Conservation (phyloP, 2,113 vertebrate species). For the Micromys minutus region DNA sequence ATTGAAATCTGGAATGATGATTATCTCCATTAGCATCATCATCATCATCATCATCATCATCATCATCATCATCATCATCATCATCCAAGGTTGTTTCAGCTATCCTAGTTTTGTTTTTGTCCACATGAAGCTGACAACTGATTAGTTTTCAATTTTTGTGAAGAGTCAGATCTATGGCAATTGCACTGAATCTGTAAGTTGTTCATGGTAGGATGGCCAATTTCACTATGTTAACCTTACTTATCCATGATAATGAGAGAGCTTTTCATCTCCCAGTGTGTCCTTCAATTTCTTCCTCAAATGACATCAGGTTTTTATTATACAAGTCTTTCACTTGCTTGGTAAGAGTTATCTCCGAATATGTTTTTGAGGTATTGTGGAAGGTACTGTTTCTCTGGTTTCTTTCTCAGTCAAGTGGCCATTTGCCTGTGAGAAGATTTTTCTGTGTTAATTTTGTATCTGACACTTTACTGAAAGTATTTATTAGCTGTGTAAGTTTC, state of each 20-base stretch:
- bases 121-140: neutral
- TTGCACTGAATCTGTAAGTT: neutral
- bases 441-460: neutral
- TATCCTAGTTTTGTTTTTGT: neutral
- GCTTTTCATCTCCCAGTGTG: neutral
- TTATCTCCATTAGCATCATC: too few relatives aligned
- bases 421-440: neutral
- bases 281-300: neutral
- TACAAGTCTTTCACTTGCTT: neutral
- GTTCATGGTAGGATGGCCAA: neutral
- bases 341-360: neutral
- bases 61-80: too few relatives aligned
- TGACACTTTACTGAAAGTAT: neutral
- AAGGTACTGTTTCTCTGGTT: neutral
- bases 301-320: neutral
- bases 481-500: neutral
- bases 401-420: neutral
- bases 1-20: neutral
- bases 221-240: neutral
- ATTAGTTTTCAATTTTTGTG: neutral
- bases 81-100: too few relatives aligned
- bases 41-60: neutral
- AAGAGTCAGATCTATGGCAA: neutral
- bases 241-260: neutral
- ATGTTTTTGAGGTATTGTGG: neutral